phyloP scores from a whole-genome alignment of 2,797 vertebrate species.

The Tenualosa ilisha region DNA sequence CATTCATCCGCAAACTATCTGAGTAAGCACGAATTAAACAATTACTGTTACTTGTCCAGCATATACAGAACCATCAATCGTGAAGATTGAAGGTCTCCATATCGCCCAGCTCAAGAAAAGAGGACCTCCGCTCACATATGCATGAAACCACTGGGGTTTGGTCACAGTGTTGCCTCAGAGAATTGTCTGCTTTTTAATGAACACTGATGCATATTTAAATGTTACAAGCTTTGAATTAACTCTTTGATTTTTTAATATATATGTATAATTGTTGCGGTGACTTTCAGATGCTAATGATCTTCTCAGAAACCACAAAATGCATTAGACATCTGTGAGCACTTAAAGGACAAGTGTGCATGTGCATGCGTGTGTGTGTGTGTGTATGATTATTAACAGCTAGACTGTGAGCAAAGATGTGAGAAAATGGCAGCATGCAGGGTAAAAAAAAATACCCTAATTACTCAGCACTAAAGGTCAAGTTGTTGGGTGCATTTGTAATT shows the following conservation, averaged over 20 bases:
- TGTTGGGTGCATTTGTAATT: constrained; percentile 66
- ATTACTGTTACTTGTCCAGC: constrained; percentile 20
- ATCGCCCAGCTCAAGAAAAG: neutral
- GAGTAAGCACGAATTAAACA: constrained; percentile 24
- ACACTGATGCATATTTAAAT: neutral
- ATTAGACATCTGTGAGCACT: neutral
- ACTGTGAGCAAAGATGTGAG: neutral
- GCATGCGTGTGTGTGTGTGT: constrained; percentile 5
- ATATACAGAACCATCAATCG: constrained; percentile 5
- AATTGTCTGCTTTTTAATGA: neutral
- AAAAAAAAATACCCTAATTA: constrained; percentile 58
- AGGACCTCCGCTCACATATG: neutral
- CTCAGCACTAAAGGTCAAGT: constrained; percentile 68
- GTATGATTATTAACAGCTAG: neutral
- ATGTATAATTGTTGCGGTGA: neutral
- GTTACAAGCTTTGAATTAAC: neutral
- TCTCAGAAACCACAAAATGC: neutral
- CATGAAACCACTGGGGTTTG: neutral
- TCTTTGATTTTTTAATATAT: neutral
- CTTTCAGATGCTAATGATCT: neutral
- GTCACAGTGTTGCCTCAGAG: neutral
- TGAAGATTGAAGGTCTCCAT: neutral
- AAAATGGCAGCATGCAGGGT: neutral
- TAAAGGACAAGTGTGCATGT: neutral
- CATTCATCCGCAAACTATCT: constrained; percentile 1